Conservation (phyloP, 2,888 invertebrate species). For the Eurois occulta region DNA sequence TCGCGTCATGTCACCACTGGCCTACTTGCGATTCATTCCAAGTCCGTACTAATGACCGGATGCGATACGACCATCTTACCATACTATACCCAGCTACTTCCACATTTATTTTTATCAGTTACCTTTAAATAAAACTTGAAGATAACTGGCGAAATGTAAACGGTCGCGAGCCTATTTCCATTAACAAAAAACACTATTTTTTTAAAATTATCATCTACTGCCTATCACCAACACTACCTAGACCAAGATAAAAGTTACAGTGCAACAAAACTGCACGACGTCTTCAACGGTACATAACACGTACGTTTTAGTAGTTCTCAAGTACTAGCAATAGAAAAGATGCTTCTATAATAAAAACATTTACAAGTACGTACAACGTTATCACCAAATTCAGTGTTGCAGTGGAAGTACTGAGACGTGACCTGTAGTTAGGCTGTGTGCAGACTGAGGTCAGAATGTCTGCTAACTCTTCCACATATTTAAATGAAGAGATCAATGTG, state of each 20-base stretch:
- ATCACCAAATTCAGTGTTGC: slow-evolving; percentile 26
- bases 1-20: no score
- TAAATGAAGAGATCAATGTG: not conserved
- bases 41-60: no score
- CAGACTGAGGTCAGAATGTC: not conserved
- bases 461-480: not conserved
- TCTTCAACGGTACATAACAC: slow-evolving; percentile 13
- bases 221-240: no score
- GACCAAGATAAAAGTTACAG: not conserved
- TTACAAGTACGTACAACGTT: slow-evolving; percentile 30
- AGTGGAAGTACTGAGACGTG: slow-evolving; percentile 28
- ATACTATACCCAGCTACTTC: no score
- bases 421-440: not conserved
- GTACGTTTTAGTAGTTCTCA: slow-evolving; percentile 27
- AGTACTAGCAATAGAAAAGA: slow-evolving; percentile 37
- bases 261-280: slow-evolving; percentile 10
- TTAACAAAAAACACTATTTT: not conserved
- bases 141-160: not conserved
- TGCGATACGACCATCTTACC: no score
- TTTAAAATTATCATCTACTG: not conserved
- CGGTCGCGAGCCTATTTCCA: not conserved
- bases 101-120: not conserved
- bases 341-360: slow-evolving; percentile 42
- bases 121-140: not conserved
- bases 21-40: no score